phyloP scores from a whole-genome alignment of 2,113 vertebrate species.

The Cyphomyrus plagiostoma region DNA sequence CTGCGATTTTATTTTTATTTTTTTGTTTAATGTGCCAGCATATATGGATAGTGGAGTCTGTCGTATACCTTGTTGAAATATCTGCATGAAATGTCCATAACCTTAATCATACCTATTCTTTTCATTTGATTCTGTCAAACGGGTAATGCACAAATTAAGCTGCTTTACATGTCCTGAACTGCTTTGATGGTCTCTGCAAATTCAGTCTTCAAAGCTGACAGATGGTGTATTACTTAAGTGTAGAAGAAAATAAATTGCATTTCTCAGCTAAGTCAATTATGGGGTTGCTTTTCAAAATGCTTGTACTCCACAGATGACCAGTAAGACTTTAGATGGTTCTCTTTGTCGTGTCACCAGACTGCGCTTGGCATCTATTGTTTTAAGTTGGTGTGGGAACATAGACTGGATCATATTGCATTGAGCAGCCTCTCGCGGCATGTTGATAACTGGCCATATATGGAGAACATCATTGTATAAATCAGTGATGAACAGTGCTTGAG shows the following conservation, averaged over 20 bases:
- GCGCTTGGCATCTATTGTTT: not conserved
- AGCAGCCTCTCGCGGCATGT: not conserved
- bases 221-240: not conserved
- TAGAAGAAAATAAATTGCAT: not conserved
- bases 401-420: not conserved
- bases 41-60: not conserved
- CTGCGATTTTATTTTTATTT: not conserved
- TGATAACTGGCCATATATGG: not conserved
- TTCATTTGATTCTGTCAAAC: not conserved
- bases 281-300: not conserved
- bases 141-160: not conserved
- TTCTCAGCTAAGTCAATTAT: not conserved
- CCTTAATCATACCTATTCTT: not conserved
- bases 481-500: not conserved
- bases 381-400: not conserved
- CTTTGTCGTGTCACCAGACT: not conserved
- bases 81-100: not conserved
- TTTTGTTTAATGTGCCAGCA: not conserved
- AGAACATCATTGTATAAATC: not conserved
- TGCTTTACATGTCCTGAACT: not conserved
- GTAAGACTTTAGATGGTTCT: not conserved
- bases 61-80: not conserved
- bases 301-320: not conserved
- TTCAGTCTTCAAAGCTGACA: not conserved
- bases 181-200: not conserved